Conservation (phyloP, 2,113 vertebrate species). For the Podiceps cristatus region DNA sequence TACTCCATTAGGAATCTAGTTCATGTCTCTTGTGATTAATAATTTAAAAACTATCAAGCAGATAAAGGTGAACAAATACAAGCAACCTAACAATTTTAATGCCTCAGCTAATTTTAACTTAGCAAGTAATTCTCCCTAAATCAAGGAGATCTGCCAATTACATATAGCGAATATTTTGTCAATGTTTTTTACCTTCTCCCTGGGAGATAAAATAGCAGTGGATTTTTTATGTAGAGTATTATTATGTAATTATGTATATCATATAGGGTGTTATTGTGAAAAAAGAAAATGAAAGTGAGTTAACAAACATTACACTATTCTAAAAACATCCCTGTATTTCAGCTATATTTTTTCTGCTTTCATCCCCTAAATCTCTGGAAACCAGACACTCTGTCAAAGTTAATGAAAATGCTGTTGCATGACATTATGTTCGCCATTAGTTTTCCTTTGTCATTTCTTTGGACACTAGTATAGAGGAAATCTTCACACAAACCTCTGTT, state of each 20-base stretch:
- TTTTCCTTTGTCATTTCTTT: slow-evolving; percentile 10
- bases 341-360: not conserved
- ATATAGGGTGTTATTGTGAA: no score
- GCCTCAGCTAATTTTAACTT: not conserved
- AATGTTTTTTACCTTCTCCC: not conserved
- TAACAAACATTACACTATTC: not conserved
- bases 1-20: not conserved
- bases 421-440: not conserved
- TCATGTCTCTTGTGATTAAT: not conserved
- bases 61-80: not conserved
- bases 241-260: no score
- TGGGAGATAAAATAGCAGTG: not conserved
- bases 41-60: not conserved
- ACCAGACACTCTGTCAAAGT: not conserved
- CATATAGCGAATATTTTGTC: not conserved
- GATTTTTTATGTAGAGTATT: not conserved
- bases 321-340: not conserved
- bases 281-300: not conserved
- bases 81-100: not conserved
- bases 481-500: slow-evolving; percentile 87
- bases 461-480: not conserved
- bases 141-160: not conserved
- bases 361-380: not conserved
- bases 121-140: not conserved
- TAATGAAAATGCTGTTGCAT: not conserved